Percentiles rank a stretch among this genome's conserved stretches.
phyloP scores from a whole-genome alignment of 1,140 invertebrate genomes.

The Drosophila willistoni region DNA sequence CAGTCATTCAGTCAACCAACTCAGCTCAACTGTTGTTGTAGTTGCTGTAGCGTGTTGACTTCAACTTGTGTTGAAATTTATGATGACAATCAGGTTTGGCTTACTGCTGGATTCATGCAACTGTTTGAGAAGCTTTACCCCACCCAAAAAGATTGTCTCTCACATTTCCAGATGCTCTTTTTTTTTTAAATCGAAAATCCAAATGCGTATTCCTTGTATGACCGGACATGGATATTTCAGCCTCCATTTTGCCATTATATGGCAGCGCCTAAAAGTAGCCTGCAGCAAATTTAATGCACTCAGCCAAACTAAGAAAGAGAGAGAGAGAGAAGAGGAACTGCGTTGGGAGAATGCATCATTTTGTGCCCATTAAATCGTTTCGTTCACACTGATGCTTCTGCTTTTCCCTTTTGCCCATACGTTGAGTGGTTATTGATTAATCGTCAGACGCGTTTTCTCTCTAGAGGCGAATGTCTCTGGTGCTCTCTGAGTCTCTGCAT shows the following conservation, averaged over 20 bases:
- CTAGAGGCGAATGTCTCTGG: constrained; percentile 1
- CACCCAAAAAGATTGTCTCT: constrained; percentile 10
- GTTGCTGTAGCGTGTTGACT: constrained; percentile 38
- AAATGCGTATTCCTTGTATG: constrained; percentile 64
- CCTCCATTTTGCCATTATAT: constrained; percentile 55
- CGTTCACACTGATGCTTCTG: constrained; percentile 27
- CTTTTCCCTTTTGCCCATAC: background rate
- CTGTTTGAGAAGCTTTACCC: background rate
- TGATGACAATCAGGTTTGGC: constrained; percentile 60
- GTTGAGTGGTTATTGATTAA: constrained; percentile 75
- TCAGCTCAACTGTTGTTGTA: constrained; percentile 5
- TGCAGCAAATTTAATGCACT: constrained; percentile 62
- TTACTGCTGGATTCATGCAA: constrained; percentile 38
- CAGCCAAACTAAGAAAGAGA: constrained; percentile 26
- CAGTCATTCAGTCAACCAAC: constrained; percentile 1
- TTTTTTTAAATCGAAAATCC: constrained; percentile 47
- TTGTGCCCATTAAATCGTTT: constrained; percentile 64
- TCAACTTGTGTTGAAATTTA: constrained; percentile 58
- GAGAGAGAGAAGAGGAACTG: background rate
- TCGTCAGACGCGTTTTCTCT: constrained; percentile 40
- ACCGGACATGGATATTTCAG: constrained; percentile 39
- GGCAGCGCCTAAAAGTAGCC: constrained; percentile 55
- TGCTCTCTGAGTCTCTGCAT: background rate
- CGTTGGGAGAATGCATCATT: constrained; percentile 49
- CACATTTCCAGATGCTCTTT: constrained; percentile 4